Percentiles rank a stretch among this genome's conserved stretches.
These are phyloP conservation scores for Philereme vetulata DNA, from an alignment of 2,888 invertebrate species.

Conservation along the genomic window DNA sequence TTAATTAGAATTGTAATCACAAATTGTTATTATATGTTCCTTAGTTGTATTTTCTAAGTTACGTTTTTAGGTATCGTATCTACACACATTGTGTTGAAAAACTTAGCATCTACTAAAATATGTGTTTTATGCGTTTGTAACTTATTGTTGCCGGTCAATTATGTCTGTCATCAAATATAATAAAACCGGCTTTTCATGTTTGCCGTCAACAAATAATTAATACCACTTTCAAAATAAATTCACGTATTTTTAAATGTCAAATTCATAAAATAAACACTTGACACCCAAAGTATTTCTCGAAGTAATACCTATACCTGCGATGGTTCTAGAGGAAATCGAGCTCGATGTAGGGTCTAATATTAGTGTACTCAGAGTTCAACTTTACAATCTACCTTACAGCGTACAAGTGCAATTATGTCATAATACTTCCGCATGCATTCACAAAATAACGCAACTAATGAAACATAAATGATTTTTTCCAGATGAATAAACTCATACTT, in stretches of 20 bases:
- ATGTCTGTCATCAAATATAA: neutral
- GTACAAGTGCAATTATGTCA: neutral
- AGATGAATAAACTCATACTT: slow-evolving; percentile 62
- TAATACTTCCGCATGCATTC: slow-evolving; percentile 16
- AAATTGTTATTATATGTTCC: no score
- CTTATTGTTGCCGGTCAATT: no score
- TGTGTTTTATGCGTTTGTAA: no score
- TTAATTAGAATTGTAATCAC: no score
- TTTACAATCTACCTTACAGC: neutral
- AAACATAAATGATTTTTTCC: slow-evolving; percentile 50
- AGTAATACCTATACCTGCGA: no score
- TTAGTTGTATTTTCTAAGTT: no score
- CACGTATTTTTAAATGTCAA: slow-evolving; percentile 4
- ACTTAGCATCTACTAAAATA: no score
- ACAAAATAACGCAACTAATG: slow-evolving; percentile 32
- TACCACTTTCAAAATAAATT: slow-evolving; percentile 12
- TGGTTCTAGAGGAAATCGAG: no score
- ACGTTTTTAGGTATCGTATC: no score
- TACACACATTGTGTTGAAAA: no score
- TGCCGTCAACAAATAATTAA: slow-evolving; percentile 15
- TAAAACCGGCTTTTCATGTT: slow-evolving; percentile 35
- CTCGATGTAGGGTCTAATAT: no score
- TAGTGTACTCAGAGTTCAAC: neutral
- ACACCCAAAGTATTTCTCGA: neutral
- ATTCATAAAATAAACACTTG: neutral